Base-by-base conservation (phyloP, 1,140 invertebrate genomes). In the Scaptomyza montana region DNA sequence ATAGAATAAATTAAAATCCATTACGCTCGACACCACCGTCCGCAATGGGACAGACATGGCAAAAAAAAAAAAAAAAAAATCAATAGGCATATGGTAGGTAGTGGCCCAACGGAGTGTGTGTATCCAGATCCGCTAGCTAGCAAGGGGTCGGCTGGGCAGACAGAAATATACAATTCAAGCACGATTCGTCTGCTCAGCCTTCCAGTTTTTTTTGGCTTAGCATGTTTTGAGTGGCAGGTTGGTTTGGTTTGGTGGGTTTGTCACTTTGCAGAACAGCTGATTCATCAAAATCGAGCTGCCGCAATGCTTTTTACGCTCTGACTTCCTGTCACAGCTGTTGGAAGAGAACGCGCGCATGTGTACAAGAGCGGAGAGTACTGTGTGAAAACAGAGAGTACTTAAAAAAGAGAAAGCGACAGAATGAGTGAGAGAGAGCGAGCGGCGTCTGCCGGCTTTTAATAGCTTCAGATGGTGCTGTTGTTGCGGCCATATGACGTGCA, bases 1-100 rank as follows among this genome's bases (percentile, higher is more conserved):
- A 74, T 59, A 67, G 81, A 86, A 86, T 86, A 86, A 75, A 86
- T 86, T 80, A 78, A 78, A 72, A 62, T 51, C 74, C 81, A 86
- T 87, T 87, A 81, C 60, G 67, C 63, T 65, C 82, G 56, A 81
- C 82, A 86, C 81, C 64, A 71, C 73, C 63, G 64, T 80, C 61
- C 72, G 73, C 62, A 45, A 53, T 51, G 59, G 60, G 54, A 50
- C 63, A 82, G 53, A 70, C 62, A 77, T 49, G 39, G 54, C 36
- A 60, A 59, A 0, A 36, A n/a, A n/a, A n/a, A n/a, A n/a, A n/a
- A 36, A 36, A 36, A 36, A 36, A 80, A 86, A 85, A 85, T 85
- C 80, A 80, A 85, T 85, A 85, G 78, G 77, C 55, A 78, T 85
- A 86, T 79, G 80, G 81, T 65, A 64, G 39, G 39, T 43, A 43